Evolutionary conservation across 2,797 vertebrate genomes (phyloP), one percentile per base, ranked within the genome.

Genomic region (Nannoperca australis): DNA sequence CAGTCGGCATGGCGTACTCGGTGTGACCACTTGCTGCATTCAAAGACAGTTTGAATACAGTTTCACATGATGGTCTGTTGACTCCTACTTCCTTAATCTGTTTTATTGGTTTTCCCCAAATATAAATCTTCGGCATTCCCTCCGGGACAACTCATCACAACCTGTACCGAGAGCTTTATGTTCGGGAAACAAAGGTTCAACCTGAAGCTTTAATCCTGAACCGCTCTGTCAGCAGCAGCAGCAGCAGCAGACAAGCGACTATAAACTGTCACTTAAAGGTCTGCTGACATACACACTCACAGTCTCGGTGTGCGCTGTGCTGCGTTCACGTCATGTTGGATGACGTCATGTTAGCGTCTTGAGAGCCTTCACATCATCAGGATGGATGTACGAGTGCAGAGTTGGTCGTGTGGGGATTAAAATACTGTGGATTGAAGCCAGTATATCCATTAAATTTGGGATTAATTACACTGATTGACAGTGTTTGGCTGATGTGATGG

Each of bases 31-130:
- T 40, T 38, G 44, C 6, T 64, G 30, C 27, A 65, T 75, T 73
- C 20, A 73, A 55, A 49, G 22, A n/a, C 40, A 24, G 14, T n/a
- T n/a, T n/a, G n/a, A n/a, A n/a, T n/a, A n/a, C n/a, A n/a, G n/a
- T n/a, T n/a, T 73, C 70, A 55, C 50, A 56, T 30, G 11, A 2
- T 17, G n/a, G n/a, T 56, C 40, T 36, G 42, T 45, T 56, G 24
- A 42, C 38, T 61, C 3, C 36, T 60, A 14, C 36, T 38, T 49
- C 62, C 62, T 32, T 62, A 32, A 62, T 70, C 36, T 54, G 15
- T 45, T 76, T 76, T 34, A 55, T 47, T 77, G 45, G 6, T 91
- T 65, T 40, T 67, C 53, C 34, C 38, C 32, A 38, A 54, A 66
- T 65, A 60, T 65, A 78, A 79, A 82, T 80, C 32, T 15, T 5